These are phyloP conservation scores for Littorina saxatilis DNA, from an alignment of 1,140 invertebrate species.

Conservation along the genomic window DNA sequence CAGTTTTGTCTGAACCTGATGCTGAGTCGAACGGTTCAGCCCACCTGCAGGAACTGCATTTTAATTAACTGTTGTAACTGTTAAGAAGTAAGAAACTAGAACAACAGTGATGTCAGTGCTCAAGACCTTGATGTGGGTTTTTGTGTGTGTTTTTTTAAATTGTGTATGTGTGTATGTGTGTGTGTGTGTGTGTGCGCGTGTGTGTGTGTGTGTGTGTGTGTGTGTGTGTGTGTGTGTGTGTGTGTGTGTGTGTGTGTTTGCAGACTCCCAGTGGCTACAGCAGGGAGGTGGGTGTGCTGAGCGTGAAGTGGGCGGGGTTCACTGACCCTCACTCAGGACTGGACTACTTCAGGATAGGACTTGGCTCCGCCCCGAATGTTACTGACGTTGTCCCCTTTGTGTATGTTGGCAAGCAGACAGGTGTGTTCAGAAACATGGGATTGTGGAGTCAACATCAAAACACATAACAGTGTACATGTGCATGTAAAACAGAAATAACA, in stretches of 20 bases:
- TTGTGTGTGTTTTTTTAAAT: too few species aligned
- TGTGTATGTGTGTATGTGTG: too few species aligned
- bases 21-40: too few species aligned
- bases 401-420: background rate
- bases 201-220: constrained; percentile 23
- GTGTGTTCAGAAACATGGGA: background rate
- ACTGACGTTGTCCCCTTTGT: constrained; percentile 3
- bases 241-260: background rate
- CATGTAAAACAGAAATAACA: too few species aligned
- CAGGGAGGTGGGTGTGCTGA: background rate
- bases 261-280: constrained; percentile 19
- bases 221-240: constrained; percentile 23
- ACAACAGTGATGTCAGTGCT: too few species aligned
- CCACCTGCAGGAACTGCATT: too few species aligned
- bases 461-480: too few species aligned
- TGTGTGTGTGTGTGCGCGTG: background rate
- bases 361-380: background rate
- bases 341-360: constrained; percentile 14
- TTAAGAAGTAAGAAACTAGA: too few species aligned
- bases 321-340: constrained; percentile 19
- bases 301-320: constrained; percentile 1
- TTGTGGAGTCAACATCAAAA: too few species aligned
- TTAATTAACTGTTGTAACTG: too few species aligned
- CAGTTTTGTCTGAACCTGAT: too few species aligned
- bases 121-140: too few species aligned